Base-by-base conservation (phyloP, 1,140 invertebrate species). In the Branchinecta lindahli region DNA sequence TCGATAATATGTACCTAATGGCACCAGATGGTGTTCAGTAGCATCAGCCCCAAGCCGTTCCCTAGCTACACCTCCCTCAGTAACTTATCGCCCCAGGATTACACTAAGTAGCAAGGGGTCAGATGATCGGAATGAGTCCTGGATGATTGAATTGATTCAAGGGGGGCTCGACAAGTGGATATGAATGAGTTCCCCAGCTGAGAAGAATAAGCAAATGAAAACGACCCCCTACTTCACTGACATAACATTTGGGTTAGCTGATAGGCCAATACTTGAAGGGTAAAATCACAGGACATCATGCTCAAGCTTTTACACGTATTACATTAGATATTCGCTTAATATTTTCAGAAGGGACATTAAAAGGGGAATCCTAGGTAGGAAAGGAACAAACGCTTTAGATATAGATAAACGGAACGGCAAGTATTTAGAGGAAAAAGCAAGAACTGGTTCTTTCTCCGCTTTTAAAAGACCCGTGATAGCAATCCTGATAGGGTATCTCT, bases 231-330 rank as follows among this genome's bases (percentile, higher is more conserved):
- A 20, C 52, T 61, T 61, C 52, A 61, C 52, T 61, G 52, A 61
- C 52, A 61, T 61, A 61, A 61, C 52, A 61, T 61, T 61, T 61
- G 52, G 52, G 52, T 61, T 61, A 61, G 52, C 18, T 61, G 52
- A 61, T 61, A 61, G 52, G 12, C 52, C 18, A 61, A 61, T 15
- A 20, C 18, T 61, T 61, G 52, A 61, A 61, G 52, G 52, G 52
- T 61, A 20, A 1, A 61, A 61, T 61, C 52, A 33, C 33, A 33
- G 33, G 5, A 33, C 33, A 5, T 33, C 33, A 5, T 33, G 33
- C 33, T 33, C 33, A 33, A 33, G 33, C 33, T 33, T 33, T 33
- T 33, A 33, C 33, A 33, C 5, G 33, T 33, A 33, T 33, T 33
- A 33, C 33, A 33, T 33, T 33, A 33, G 33, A 33, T 33, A 33